Evolutionary conservation across 35 echinoderm and acorn worm genomes (phyloP).

Genomic region (Acanthaster planci): DNA sequence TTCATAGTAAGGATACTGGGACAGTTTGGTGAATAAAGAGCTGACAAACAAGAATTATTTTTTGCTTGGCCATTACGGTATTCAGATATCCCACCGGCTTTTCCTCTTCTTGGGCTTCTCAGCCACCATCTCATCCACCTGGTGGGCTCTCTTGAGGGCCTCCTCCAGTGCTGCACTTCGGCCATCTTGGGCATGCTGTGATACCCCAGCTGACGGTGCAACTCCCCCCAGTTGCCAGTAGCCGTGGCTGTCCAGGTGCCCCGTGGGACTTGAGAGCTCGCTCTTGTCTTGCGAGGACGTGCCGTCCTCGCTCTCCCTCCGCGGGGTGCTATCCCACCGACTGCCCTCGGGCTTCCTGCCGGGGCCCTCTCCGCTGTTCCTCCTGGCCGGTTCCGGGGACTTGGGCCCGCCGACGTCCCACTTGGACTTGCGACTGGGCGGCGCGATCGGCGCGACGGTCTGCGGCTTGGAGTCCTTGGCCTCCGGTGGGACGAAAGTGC

Average conservation of each 20-base stretch:
- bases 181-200: background rate
- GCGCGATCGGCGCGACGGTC: background rate
- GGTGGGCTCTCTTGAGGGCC: background rate
- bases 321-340: background rate
- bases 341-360: background rate
- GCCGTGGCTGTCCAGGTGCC: background rate
- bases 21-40: too few species aligned
- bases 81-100: constrained; percentile 7
- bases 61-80: too few species aligned
- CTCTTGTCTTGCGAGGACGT: background rate
- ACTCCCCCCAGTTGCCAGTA: background rate
- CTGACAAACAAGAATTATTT: too few species aligned
- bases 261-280: background rate
- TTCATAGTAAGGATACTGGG: too few species aligned
- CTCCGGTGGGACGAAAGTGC: background rate
- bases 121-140: background rate
- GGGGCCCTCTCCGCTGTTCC: background rate
- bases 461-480: too few species aligned
- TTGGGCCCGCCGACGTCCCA: background rate
- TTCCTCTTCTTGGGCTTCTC: background rate
- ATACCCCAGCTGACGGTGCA: background rate
- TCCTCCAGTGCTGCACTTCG: background rate
- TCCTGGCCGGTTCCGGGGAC: background rate
- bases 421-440: background rate
- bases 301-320: background rate